Percentiles rank a stretch among this genome's conserved stretches.
Conservation (phyloP, 2,797 vertebrate species). For the Carcharodon carcharias region DNA sequence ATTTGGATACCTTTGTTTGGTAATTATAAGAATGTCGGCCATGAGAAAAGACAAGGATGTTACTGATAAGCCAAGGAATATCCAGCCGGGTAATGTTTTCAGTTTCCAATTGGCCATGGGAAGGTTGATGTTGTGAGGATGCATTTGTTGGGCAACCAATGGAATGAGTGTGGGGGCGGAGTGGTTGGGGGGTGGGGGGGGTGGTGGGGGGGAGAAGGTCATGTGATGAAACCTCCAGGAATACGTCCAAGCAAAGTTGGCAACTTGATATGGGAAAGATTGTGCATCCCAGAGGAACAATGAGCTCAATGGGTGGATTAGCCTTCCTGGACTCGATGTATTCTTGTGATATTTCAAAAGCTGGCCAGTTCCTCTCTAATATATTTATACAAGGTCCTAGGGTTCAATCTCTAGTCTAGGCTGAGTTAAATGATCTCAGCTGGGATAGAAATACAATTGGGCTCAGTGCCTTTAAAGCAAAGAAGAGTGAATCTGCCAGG, state of each 20-base stretch:
- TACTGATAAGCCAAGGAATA: neutral
- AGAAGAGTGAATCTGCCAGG: neutral
- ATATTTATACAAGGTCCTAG: neutral
- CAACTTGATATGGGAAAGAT: neutral
- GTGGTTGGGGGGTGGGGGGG: too few species aligned
- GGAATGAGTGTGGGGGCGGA: too few species aligned
- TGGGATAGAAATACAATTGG: neutral
- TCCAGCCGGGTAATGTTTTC: neutral
- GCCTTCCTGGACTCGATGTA: neutral
- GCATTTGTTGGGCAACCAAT: neutral
- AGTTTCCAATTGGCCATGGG: neutral
- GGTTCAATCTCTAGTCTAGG: neutral
- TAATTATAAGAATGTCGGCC: neutral
- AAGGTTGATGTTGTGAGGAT: neutral
- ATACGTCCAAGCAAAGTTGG: neutral
- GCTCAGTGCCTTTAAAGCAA: neutral
- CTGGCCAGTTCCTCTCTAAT: neutral
- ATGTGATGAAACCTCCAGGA: neutral
- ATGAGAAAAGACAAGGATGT: neutral
- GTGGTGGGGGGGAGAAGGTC: too few species aligned
- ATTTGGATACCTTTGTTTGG: neutral
- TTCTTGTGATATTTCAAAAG: neutral
- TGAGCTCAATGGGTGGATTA: neutral
- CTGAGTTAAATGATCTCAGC: neutral
- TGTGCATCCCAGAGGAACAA: neutral